Evolutionary conservation across 2,797 vertebrate species (phyloP), one percentile per base, ranked within the genome.

Genomic region (Danionella dracula): DNA sequence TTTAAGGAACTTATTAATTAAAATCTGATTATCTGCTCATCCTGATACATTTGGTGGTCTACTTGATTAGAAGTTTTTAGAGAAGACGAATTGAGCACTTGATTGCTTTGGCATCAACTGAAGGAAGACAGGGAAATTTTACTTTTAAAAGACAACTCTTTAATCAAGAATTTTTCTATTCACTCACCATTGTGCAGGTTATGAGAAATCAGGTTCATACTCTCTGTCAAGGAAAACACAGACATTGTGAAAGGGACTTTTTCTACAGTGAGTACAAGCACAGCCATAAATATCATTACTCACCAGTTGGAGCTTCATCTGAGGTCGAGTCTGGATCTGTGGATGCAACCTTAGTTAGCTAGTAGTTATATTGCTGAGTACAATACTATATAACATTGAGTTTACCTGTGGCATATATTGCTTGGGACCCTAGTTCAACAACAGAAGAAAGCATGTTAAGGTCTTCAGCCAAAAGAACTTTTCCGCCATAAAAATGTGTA

Each of bases 221-320:
- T 86, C 73, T 86, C 88, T 90, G 80, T 73, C 74, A 80, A 60
- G 54, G 65, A 23, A 71, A 73, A 44, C 59, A 55, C 68, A 46
- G 40, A 56, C 45, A 29, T 41, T 8, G 20, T 68, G 41, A 66
- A 40, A 69, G 23, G 23, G 23, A 6, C 23, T 3, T 3, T 6
- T 27, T 3, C 38, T 57, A n/a, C 40, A 69, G 37, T 56, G 19
- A 49, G n/a, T 35, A 38, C 32, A 66, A 20, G 10, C 17, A 15
- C 31, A 35, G 44, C 6, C n/a, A n/a, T n/a, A n/a, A n/a, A n/a
- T n/a, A n/a, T n/a, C 37, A 23, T 34, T 13, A 50, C 80, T 83
- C 66, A 89, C 87, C 87, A 77, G 88, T 90, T 0, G 86, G 86
- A 54, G 79, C 81, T 73, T 90, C 88, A 69, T 88, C 84, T 56